Base-by-base conservation (phyloP, 2,797 vertebrate genomes). In the Thripadectes ignobilis region DNA sequence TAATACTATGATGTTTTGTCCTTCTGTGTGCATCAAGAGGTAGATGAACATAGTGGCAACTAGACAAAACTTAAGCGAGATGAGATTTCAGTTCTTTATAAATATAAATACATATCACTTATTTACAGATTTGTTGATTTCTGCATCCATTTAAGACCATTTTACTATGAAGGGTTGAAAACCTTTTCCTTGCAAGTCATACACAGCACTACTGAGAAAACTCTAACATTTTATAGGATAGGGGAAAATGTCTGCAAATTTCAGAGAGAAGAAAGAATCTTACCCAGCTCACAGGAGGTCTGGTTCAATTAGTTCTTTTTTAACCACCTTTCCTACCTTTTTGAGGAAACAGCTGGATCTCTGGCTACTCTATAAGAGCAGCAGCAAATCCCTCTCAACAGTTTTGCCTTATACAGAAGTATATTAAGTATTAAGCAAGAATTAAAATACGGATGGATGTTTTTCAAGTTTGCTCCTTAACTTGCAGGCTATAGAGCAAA, bases 311-410 rank as follows among this genome's bases (percentile, higher is more conserved):
- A 27, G 15, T 38, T 38, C 38, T 51, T 81, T 84, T 78, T 75
- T 36, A 86, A 61, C n/a, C 34, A 39, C 3, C 12, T 57, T 81
- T 68, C 26, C 32, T 49, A 65, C 18, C 20, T 88, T 74, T 80
- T 17, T 78, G 66, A 67, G 26, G 24, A 80, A 88, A 78, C 13
- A 36, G 24, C 45, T 66, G 24, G 8, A 86, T 72, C 24, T 92
- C 41, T 77, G 39, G 39, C 6, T 71, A 12, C 52, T 84, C 57
- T 68, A 2, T 12, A 92, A 90, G 0, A 1, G 23, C 0, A 0
- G 34, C 34, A 81, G 51, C 38, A 84, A 91, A 73, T 15, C 32
- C 6, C 29, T 65, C 77, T 45, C 52, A 74, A 49, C 7, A 65
- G 32, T 34, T 91, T 45, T 78, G 36, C 9, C 8, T 3, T 34